A percentile compares a stretch with the other conserved stretches of the same genome.
Evolutionary conservation across 2,797 vertebrate species (phyloP).

Genomic region (Semotilus atromaculatus): DNA sequence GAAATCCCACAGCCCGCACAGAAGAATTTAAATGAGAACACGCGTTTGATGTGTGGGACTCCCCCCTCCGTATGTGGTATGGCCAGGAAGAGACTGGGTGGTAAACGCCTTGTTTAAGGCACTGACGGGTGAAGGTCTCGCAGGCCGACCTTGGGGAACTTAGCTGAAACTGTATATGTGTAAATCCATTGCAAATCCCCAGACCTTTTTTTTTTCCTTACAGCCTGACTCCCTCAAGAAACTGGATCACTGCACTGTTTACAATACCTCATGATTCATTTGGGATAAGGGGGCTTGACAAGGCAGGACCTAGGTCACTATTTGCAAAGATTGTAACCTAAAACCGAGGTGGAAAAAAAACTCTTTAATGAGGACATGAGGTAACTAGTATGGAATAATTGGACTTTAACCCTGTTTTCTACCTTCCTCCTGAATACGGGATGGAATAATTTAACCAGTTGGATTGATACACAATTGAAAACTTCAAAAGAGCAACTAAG

Average conservation of each 20-base stretch:
- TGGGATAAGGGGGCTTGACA: conserved; percentile 88
- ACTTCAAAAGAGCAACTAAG: background rate
- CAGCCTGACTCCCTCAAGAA: conserved; percentile 84
- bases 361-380: conserved; percentile 79
- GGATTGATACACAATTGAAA: background rate
- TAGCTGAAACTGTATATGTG: conserved; percentile 95
- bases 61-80: conserved; percentile 40
- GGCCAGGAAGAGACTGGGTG: conserved; percentile 74
- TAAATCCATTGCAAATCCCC: conserved; percentile 94
- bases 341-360: conserved; percentile 63
- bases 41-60: conserved; percentile 71
- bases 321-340: conserved; percentile 83
- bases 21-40: conserved; percentile 81
- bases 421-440: conserved; percentile 38
- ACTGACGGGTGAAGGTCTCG: conserved; percentile 78
- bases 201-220: conserved; percentile 62
- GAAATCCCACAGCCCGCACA: conserved; percentile 72
- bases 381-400: conserved; percentile 81
- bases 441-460: background rate
- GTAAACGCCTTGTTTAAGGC: conserved; percentile 77
- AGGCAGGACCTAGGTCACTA: conserved; percentile 70
- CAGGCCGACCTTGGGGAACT: conserved; percentile 86
- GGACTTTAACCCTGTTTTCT: conserved; percentile 72
- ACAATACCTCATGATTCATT: conserved; percentile 86
- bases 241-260: conserved; percentile 92